A percentile compares a stretch with the other conserved stretches of the same genome.
Evolutionary conservation across 2,888 invertebrate genomes (phyloP).

Genomic region (Synanthedon formicaeformis): DNA sequence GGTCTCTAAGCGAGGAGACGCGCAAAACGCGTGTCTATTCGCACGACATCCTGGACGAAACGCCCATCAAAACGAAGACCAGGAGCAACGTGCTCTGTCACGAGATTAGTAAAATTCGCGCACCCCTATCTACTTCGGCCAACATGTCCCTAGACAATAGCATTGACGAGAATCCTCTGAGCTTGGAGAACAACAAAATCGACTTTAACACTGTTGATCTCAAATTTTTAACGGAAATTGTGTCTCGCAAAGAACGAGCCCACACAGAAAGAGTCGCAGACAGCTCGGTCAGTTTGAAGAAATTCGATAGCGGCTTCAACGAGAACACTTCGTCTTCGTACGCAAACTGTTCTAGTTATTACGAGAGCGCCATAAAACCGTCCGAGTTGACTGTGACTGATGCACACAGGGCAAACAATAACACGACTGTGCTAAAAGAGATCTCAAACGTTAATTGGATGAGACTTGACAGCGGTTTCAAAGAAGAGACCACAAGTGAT

Average conservation of each 20-base stretch:
- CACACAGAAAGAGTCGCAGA: slow-evolving; percentile 33
- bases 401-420: slow-evolving; percentile 25
- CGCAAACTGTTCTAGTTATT: slow-evolving; percentile 55
- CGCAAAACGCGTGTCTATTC: no score
- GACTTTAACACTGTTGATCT: slow-evolving; percentile 61
- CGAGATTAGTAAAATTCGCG: slow-evolving; percentile 57
- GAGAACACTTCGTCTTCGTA: slow-evolving; percentile 59
- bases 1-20: neutral
- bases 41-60: slow-evolving; percentile 31
- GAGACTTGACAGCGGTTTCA: slow-evolving; percentile 61
- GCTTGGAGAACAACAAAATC: slow-evolving; percentile 53
- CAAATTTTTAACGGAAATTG: slow-evolving; percentile 57
- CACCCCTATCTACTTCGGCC: slow-evolving; percentile 31
- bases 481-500: slow-evolving; percentile 55
- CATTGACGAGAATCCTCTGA: slow-evolving; percentile 46
- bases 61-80: slow-evolving; percentile 46
- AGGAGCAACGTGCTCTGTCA: slow-evolving; percentile 34
- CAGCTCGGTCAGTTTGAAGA: slow-evolving; percentile 44
- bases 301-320: slow-evolving; percentile 56
- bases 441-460: slow-evolving; percentile 60
- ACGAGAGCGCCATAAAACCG: slow-evolving; percentile 64
- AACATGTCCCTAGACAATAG: slow-evolving; percentile 59
- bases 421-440: slow-evolving; percentile 44
- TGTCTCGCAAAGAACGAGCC: slow-evolving; percentile 36
- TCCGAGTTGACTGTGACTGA: slow-evolving; percentile 57